Conservation (phyloP, 2,888 invertebrate species). For the Cheilosia grossa region DNA sequence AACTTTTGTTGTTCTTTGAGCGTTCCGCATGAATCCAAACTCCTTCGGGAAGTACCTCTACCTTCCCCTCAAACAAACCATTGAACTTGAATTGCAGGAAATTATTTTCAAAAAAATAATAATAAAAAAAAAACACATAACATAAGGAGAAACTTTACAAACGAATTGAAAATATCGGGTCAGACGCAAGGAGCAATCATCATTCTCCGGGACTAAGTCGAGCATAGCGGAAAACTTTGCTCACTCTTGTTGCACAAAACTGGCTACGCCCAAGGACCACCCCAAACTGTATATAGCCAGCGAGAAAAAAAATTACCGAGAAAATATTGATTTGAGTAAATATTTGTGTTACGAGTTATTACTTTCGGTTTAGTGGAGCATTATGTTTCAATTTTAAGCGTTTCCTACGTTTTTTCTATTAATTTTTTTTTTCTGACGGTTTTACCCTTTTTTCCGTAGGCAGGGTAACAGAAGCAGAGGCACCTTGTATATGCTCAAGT, state of each 20-base stretch:
- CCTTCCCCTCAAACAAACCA: not conserved
- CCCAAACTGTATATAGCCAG: not conserved
- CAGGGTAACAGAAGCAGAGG: not conserved
- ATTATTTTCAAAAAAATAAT: constrained; percentile 52
- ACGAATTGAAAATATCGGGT: constrained; percentile 60
- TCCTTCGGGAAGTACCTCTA: not conserved
- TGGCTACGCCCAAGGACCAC: not conserved
- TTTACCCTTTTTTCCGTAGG: constrained; percentile 38
- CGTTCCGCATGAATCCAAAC: not conserved
- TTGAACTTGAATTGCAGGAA: constrained; percentile 51
- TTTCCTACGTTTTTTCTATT: constrained; percentile 20
- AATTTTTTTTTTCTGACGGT: constrained; percentile 29
- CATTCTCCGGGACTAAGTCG: constrained; percentile 2
- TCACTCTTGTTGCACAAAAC: constrained; percentile 47
- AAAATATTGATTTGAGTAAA: constrained; percentile 68
- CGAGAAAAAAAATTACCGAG: not conserved
- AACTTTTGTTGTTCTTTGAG: constrained; percentile 68
- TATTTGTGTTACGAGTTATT: constrained; percentile 69
- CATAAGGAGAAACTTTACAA: constrained; percentile 34
- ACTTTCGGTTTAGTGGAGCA: constrained; percentile 55
- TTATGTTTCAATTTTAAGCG: constrained; percentile 68
- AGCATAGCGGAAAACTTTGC: constrained; percentile 39
- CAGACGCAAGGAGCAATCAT: constrained; percentile 38
- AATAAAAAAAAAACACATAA: not conserved
- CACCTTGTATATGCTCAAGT: not conserved